Base-by-base conservation (phyloP, 2,888 invertebrate species). In the Diploptera punctata region DNA sequence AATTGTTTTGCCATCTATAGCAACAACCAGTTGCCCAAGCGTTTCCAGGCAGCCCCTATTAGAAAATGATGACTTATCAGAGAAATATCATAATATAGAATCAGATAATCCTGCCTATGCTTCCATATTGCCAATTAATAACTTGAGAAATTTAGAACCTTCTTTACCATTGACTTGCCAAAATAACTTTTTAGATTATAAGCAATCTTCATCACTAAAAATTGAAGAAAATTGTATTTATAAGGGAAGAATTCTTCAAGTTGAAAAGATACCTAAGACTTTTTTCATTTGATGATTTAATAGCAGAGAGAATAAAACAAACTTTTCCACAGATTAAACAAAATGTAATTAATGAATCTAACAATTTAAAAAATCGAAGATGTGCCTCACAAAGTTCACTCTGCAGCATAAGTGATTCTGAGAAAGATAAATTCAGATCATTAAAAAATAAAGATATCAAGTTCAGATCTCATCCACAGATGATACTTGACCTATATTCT, bases 281-380 rank as follows among this genome's bases (percentile, higher is more conserved):
- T 60, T 60, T 60, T 10, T 60, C 60, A 29, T 60, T 60, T 60
- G 60, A 60, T 60, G 60, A 60, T 29, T 7, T 60, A 10, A 60
- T 60, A 21, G 19, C 60, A 21, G 60, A 60, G 24, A 31, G 60
- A 60, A 47, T 47, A 9, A 9, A n/a, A 4, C 47, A 47, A n/a
- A 4, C 47, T 10, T n/a, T 47, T n/a, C n/a, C n/a, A 47, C 47
- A 9, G n/a, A 7, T 47, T 10, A n/a, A n/a, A n/a, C 7, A n/a
- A n/a, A n/a, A 7, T 10, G 47, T 10, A n/a, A 10, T n/a, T 10
- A 7, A 4, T 47, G 47, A 47, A n/a, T n/a, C 18, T n/a, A 9
- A 4, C n/a, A n/a, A 4, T 4, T n/a, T 47, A n/a, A 13, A 10
- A 4, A 7, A 47, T 13, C 47, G 47, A n/a, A 47, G 47, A 47